Base-by-base conservation (phyloP, 1,140 invertebrate genomes). In the Galleria mellonella region DNA sequence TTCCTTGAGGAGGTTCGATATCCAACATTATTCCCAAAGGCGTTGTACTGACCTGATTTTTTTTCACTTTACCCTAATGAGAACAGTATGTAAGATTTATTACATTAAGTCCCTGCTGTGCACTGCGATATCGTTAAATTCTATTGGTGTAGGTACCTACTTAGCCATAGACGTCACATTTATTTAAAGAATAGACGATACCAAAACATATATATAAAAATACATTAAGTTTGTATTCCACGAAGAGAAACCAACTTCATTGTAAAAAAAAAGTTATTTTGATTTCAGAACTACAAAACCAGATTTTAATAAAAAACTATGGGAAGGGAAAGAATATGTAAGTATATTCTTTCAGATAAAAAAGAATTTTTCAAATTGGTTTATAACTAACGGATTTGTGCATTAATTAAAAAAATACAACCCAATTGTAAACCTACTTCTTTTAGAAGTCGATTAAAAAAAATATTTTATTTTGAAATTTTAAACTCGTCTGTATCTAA, bases 31-130 rank as follows among this genome's bases (percentile, higher is more conserved):
- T 39, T 46, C 42, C 57, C 55, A 48, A 41, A 23, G 51, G 36
- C 35, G 14, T 54, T 31, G 12, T 23, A 35, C 31, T 55, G 66
- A 62, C 62, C 66, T 70, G 57, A 64, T 70, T 62, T 65, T 55
- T n/a, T 62, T 42, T 55, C 38, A 45, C 49, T 55, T 37, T 37
- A 37, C 13, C 35, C 17, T 37, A 37, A 37, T 37, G 17, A 15
- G 9, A 7, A 0, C 14, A 37, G 17, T 37, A 37, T 17, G 15
- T 14, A 9, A 17, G 14, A 15, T 17, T 37, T 37, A 15, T 37
- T 37, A 37, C 32, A 36, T 23, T 17, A 9, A 37, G 3, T 37
- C 35, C 15, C 9, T 4, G 30, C 30, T 31, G 30, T 23, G 17
- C 17, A 23, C 2, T 31, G 9, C 9, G 28, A 5, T 29, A 29